These are phyloP conservation scores for Fulmarus glacialis DNA, from an alignment of 2,113 vertebrate species.

Conservation along the genomic window DNA sequence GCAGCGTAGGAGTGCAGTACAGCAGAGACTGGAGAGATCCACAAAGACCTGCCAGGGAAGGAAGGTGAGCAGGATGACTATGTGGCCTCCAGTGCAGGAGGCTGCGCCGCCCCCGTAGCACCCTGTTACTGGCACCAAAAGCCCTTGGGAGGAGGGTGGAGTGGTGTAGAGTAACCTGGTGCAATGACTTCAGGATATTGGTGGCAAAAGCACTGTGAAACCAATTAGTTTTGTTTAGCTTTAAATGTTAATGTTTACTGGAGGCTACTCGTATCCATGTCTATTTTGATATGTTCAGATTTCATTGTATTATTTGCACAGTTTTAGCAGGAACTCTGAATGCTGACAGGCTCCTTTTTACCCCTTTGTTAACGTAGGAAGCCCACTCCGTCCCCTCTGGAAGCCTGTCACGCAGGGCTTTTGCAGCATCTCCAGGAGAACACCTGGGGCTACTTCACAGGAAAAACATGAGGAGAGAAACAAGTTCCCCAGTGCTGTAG, in stretches of 20 bases:
- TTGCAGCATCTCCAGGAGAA: neutral
- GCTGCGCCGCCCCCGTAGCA: fast-evolving
- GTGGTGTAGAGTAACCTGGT: fast-evolving
- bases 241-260: neutral
- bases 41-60: neutral
- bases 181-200: neutral
- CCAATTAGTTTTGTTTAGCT: neutral
- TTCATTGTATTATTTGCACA: neutral
- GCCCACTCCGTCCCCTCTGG: neutral
- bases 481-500: neutral
- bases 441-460: neutral
- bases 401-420: neutral
- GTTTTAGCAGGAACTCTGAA: neutral
- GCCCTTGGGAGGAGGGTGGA: neutral
- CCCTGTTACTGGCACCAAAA: neutral
- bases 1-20: fast-evolving
- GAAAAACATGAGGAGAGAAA: neutral
- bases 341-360: neutral
- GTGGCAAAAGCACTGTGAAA: neutral
- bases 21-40: neutral
- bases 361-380: neutral
- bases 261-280: neutral
- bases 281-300: neutral
- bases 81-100: neutral
- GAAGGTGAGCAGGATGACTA: neutral